These are phyloP conservation scores for Drosophila barbarae DNA, from an alignment of 2,888 invertebrate species.

Conservation along the genomic window DNA sequence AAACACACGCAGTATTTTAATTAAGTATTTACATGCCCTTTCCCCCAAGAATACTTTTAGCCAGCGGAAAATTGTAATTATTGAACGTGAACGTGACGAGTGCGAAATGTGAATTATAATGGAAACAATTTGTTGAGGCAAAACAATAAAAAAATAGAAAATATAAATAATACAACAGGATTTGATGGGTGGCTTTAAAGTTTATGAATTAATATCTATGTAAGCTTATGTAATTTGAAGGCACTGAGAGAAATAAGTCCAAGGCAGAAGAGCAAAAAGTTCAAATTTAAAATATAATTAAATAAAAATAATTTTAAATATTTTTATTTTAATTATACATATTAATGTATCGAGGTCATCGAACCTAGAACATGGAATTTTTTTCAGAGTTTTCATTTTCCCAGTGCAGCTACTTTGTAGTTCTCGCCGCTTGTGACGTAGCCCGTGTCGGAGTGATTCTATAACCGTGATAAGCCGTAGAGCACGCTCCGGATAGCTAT, in stretches of 20 bases:
- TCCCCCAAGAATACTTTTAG: not conserved
- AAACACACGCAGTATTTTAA: slow-evolving; percentile 26
- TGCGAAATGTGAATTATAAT: slow-evolving; percentile 35
- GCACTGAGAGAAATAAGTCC: not conserved
- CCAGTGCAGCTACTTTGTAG: not conserved
- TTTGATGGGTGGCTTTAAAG: not conserved
- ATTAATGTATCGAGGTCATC: not conserved
- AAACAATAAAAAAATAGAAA: slow-evolving; percentile 8
- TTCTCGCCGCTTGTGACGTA: slow-evolving; percentile 9
- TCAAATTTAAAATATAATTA: not conserved
- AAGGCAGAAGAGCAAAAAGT: too few relatives aligned
- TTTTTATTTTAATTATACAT: not conserved
- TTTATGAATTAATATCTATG: not conserved
- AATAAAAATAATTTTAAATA: not conserved
- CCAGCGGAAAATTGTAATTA: slow-evolving; percentile 48
- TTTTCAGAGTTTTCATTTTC: not conserved
- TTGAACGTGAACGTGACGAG: slow-evolving; percentile 59
- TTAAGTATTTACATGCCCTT: slow-evolving; percentile 39
- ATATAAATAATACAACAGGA: not conserved
- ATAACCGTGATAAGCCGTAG: slow-evolving; percentile 19
- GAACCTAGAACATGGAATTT: not conserved
- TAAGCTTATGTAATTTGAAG: not conserved
- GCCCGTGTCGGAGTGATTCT: not conserved
- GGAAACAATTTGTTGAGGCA: slow-evolving; percentile 6
- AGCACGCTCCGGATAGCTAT: slow-evolving; percentile 32